Base-by-base conservation (phyloP, 2,797 vertebrate species). In the Serranus cabrilla region DNA sequence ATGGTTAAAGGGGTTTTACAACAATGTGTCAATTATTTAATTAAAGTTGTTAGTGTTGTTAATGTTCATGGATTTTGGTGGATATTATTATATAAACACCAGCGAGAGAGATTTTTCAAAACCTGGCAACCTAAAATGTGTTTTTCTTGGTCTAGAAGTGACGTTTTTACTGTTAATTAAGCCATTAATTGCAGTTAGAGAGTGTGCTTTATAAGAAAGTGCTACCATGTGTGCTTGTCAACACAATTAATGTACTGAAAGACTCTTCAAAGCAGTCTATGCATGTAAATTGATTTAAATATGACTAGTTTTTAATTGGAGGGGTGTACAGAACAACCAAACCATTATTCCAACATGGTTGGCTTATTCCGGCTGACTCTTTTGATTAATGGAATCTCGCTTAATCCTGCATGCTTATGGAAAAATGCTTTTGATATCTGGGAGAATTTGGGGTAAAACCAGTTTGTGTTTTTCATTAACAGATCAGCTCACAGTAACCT, bases 401-500 rank as follows among this genome's bases (percentile, higher is more conserved):
- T 27, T 50, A 50, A 77, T 21, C 39, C 59, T 34, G 2, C 16
- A 45, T 65, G 21, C 43, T 62, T 23, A 69, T 61, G 49, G 43
- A 76, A 71, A 58, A 51, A 59, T 71, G 18, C 11, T 49, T 72
- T 69, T 64, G 43, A 74, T 78, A 46, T 40, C 2, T 18, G 34
- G 23, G 18, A 60, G 37, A 65, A 65, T 27, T 51, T 18, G 5
- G 27, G 16, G 17, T 11, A 27, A 45, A 76, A 18, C 12, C 13
- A 49, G 45, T 39, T 39, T 8, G 4, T 52, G 10, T 63, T 55
- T 31, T 60, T 55, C 0, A 0, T 39, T 68, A 27, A 14, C 2
- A 39, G 50, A 49, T 47, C 5, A 60, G 4, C 11, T 47, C 7
- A 1, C 17, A 42, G 14, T 21, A 2, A 0, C 1, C 0, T 14